A percentile compares a stretch with the other conserved stretches of the same genome.
Conservation (phyloP, 2,888 invertebrate genomes). For the Chalcis sispes region DNA sequence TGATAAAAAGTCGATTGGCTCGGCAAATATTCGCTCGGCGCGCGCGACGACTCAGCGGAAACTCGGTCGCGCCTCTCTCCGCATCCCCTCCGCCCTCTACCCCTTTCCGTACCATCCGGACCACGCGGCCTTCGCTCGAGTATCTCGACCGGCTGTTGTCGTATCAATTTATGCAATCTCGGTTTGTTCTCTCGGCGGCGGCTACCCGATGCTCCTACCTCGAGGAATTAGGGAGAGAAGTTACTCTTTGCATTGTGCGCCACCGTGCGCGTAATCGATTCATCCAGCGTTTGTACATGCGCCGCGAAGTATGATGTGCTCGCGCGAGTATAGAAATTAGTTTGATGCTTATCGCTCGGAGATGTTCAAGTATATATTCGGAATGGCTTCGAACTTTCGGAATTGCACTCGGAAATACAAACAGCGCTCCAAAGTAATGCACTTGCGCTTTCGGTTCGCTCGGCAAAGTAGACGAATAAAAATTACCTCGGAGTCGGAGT, state of each 20-base stretch:
- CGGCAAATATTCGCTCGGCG: conserved; percentile 59
- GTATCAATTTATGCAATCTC: conserved; percentile 49
- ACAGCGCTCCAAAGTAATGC: conserved; percentile 30
- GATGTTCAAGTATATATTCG: not conserved
- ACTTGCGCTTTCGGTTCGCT: no score
- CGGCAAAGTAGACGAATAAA: not conserved
- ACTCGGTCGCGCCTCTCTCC: conserved; percentile 34
- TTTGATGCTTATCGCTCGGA: conserved; percentile 36
- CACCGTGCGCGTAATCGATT: conserved; percentile 43
- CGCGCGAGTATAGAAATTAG: conserved; percentile 43
- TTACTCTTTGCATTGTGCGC: conserved; percentile 37
- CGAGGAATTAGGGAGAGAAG: conserved; percentile 14
- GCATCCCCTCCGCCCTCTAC: conserved; percentile 17
- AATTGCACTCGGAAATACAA: conserved; percentile 36
- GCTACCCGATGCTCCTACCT: not conserved
- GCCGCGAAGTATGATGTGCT: not conserved
- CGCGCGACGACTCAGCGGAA: conserved; percentile 57
- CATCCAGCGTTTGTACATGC: not conserved
- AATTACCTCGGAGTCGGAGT: not conserved
- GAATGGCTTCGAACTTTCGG: not conserved
- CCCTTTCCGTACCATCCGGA: no score
- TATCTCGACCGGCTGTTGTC: no score
- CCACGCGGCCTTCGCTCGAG: no score
- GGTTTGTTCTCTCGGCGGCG: no score
- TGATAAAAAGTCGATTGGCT: conserved; percentile 61